Base-by-base conservation (phyloP, 2,113 vertebrate genomes). In the Aptenodytes patagonicus region DNA sequence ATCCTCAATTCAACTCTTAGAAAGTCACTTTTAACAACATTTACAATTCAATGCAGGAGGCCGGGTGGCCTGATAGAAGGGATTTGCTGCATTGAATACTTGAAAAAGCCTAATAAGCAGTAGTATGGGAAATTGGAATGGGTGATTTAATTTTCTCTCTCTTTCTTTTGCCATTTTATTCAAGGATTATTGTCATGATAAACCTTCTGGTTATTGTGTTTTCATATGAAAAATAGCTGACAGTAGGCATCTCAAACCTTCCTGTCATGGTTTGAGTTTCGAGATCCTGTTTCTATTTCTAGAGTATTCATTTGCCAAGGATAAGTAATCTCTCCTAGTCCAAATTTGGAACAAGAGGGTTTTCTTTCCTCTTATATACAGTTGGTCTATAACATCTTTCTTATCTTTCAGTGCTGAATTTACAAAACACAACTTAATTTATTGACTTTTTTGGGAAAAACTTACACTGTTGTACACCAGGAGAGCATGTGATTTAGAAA, bases 211-310 rank as follows among this genome's bases (percentile, higher is more conserved):
- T 83, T 90, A 26, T 25, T 69, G 65, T 40, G 25, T 36, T 90
- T 97, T 94, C 73, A 76, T 61, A 85, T 79, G 78, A 91, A 93
- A 91, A 94, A 65, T 31, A 84, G 21, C 26, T 70, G 10, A 31
- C 24, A 62, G 42, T 36, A 91, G 55, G 15, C 18, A 68, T 55
- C n/a, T 95, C 32, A 71, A 68, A 64, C 24, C 40, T 81, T 87
- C 29, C n/a, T 82, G 21, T 69, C 40, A 54, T 31, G 42, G 17
- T 83, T 47, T 85, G 57, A 60, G 2, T 79, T 85, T 79, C 49
- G 78, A 87, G 44, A 87, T 61, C 44, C 24, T 49, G 13, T 78
- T 79, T 91, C 73, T 66, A 38, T 87, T 94, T 62, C 52, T 65
- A 52, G 32, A 65, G 24, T 28, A 87, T 7, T 65, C 17, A 44